Evolutionary conservation across 2,888 invertebrate species (phyloP).

Genomic region (Cabera pusaria): DNA sequence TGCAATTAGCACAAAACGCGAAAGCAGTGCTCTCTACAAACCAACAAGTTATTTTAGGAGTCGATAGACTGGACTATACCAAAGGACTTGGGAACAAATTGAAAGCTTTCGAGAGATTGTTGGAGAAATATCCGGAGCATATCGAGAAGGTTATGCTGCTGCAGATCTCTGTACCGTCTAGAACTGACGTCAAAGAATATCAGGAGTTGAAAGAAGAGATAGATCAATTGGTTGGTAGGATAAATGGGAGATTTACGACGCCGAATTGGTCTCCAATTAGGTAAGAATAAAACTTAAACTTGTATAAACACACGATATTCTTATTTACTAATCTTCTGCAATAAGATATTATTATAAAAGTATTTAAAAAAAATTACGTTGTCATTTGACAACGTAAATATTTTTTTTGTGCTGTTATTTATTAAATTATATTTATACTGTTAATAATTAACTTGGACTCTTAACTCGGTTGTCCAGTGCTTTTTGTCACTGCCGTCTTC

Average conservation of each 20-base stretch:
- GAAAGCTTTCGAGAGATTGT: slow-evolving; percentile 90
- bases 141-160: slow-evolving; percentile 91
- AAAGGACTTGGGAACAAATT: slow-evolving; percentile 93
- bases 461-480: no score
- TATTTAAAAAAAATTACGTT: no score
- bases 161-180: slow-evolving; percentile 94
- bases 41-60: slow-evolving; percentile 93
- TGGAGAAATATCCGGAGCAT: slow-evolving; percentile 93
- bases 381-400: no score
- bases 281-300: no score
- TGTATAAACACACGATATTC: no score
- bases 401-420: no score
- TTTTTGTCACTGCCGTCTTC: no score
- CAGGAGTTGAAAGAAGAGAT: slow-evolving; percentile 95
- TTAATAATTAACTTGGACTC: no score
- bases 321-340: no score
- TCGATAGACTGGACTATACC: slow-evolving; percentile 95
- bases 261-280: slow-evolving; percentile 96
- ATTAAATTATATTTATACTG: no score
- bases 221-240: slow-evolving; percentile 93
- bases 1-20: slow-evolving; percentile 88
- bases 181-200: slow-evolving; percentile 95
- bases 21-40: slow-evolving; percentile 87
- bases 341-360: no score
- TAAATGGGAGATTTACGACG: slow-evolving; percentile 94